These are phyloP conservation scores for Heliocidaris tuberculata DNA, from an alignment of 35 echinoderm and acorn worm species.

Conservation along the genomic window DNA sequence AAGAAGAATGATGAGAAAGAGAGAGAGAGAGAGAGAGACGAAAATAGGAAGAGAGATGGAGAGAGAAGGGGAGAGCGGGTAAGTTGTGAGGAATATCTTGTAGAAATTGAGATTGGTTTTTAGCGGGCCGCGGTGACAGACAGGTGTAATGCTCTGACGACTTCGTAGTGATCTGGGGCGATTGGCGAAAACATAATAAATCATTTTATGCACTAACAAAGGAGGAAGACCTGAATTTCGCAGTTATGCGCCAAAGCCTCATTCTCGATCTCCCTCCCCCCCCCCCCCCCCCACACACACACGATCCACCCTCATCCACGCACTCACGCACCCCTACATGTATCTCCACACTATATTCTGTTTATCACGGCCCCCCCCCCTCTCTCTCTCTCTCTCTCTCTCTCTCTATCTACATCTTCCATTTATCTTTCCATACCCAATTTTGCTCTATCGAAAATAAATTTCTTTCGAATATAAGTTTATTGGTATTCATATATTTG, in stretches of 20 bases:
- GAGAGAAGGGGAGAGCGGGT: background rate
- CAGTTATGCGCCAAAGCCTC: background rate
- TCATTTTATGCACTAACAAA: background rate
- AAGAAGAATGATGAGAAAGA: background rate
- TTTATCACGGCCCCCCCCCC: no score
- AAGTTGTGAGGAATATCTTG: conserved; percentile 30
- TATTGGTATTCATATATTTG: no score
- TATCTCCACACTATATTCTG: no score
- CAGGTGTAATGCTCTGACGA: conserved; percentile 8
- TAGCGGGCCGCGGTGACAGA: background rate
- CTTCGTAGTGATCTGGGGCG: background rate
- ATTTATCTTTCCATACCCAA: no score
- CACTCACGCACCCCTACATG: no score
- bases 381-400: background rate
- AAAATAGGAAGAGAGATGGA: background rate
- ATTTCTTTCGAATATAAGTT: no score
- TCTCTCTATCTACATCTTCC: background rate
- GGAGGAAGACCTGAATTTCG: background rate
- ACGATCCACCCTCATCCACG: no score
- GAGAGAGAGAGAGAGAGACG: background rate
- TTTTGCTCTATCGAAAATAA: no score
- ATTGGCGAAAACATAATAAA: conserved; percentile 18
- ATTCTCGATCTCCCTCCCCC: no score
- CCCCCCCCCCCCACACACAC: no score
- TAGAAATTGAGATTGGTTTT: conserved; percentile 23